Evolutionary conservation across 2,797 vertebrate species (phyloP).

Genomic region (Coreius guichenoti): DNA sequence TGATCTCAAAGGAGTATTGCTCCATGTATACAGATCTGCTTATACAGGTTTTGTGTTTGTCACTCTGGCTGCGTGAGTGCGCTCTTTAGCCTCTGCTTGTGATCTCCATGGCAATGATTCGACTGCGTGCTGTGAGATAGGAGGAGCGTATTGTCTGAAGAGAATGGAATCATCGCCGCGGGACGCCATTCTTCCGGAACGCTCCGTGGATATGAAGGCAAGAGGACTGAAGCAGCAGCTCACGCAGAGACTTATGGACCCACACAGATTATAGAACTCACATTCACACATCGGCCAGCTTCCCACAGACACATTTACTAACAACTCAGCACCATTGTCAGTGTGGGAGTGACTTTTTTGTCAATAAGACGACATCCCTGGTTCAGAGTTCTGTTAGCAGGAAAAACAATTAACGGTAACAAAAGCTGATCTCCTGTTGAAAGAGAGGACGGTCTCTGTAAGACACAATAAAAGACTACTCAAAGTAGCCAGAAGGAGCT

Average conservation of each 20-base stretch:
- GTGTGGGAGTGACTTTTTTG: conserved; percentile 38
- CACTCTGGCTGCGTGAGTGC: conserved; percentile 29
- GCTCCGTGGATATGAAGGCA: conserved; percentile 31
- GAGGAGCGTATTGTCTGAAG: conserved; percentile 42
- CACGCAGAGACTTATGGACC: conserved; percentile 6
- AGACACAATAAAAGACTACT: conserved; percentile 25
- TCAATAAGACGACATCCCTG: conserved; percentile 36
- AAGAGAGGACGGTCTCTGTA: neutral
- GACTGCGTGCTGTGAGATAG: conserved; percentile 45
- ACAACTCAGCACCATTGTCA: conserved; percentile 35
- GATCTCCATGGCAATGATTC: conserved; percentile 59
- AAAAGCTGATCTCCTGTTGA: conserved; percentile 41
- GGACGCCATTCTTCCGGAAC: conserved; percentile 46
- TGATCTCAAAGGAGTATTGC: conserved; percentile 2
- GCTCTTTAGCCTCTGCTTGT: conserved; percentile 44
- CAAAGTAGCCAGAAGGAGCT: conserved; percentile 29
- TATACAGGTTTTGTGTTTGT: conserved; percentile 42
- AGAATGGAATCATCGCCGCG: conserved; percentile 43
- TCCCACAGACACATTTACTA: conserved; percentile 42
- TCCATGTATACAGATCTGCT: conserved; percentile 34
- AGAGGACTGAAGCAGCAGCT: conserved; percentile 20
- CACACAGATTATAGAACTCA: conserved; percentile 26
- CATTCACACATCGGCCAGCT: conserved; percentile 27
- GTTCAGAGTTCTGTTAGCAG: conserved; percentile 35
- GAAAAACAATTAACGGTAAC: conserved; percentile 30